Conservation (phyloP, 2,888 invertebrate species). For the Serrognathus titanus region DNA sequence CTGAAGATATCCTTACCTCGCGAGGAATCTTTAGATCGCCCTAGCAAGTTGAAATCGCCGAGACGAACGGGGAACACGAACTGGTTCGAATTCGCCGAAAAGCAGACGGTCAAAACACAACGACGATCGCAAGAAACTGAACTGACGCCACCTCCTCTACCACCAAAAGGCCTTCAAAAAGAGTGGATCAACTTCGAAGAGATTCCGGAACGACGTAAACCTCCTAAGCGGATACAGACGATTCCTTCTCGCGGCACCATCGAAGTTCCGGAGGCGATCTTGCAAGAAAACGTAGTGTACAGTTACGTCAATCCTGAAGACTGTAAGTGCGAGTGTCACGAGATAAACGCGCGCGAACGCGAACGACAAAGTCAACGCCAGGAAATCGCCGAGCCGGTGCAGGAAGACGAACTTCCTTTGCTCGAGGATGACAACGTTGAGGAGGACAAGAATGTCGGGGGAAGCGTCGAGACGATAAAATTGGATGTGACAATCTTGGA, state of each 20-base stretch:
- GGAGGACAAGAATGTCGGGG: slow-evolving; percentile 36
- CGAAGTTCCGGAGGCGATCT: slow-evolving; percentile 47
- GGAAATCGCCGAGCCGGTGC: slow-evolving; percentile 22
- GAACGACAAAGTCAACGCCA: slow-evolving; percentile 38
- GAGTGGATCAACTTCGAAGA: slow-evolving; percentile 88
- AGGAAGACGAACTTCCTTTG: slow-evolving; percentile 54
- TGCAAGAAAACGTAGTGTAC: slow-evolving; percentile 55
- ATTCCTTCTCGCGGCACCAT: slow-evolving; percentile 60
- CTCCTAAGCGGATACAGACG: slow-evolving; percentile 79
- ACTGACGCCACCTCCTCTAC: slow-evolving; percentile 50
- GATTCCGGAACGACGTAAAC: slow-evolving; percentile 76
- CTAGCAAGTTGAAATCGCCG: slow-evolving; percentile 50
- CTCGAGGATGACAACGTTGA: slow-evolving; percentile 48
- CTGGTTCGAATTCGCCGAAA: slow-evolving; percentile 64
- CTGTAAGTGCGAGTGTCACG: slow-evolving; percentile 85
- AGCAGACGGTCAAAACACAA: slow-evolving; percentile 51
- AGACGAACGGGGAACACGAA: slow-evolving; percentile 45
- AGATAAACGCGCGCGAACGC: slow-evolving; percentile 45
- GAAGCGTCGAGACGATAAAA: slow-evolving; percentile 41
- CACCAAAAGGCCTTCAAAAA: slow-evolving; percentile 47
- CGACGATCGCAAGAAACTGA: slow-evolving; percentile 36
- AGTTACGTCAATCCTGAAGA: slow-evolving; percentile 85
- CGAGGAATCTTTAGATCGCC: slow-evolving; percentile 31
- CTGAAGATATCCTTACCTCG: slow-evolving; percentile 68
- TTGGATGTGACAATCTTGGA: slow-evolving; percentile 40